Evolutionary conservation across 2,888 invertebrate genomes (phyloP).

Genomic region (Teleogryllus oceanicus): DNA sequence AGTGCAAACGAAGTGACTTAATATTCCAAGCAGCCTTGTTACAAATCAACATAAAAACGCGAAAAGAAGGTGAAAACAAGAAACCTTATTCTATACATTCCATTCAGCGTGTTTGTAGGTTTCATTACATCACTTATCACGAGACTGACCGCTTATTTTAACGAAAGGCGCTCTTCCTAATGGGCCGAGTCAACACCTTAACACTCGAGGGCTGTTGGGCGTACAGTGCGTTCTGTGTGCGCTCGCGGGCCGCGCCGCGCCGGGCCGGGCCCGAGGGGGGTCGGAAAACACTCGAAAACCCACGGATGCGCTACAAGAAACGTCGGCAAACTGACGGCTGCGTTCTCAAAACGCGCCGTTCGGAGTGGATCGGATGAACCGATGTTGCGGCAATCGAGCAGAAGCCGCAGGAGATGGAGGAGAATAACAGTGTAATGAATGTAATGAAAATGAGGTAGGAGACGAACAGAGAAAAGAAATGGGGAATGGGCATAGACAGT

Average conservation of each 20-base stretch:
- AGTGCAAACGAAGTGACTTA: no score
- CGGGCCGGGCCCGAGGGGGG: background rate
- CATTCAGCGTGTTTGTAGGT: background rate
- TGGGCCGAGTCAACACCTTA: background rate
- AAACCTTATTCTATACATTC: background rate
- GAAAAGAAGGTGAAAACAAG: no score
- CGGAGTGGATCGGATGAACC: background rate
- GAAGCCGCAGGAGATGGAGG: no score
- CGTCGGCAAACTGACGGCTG: background rate
- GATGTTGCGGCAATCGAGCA: background rate
- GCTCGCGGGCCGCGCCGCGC: background rate
- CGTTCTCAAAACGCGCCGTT: background rate
- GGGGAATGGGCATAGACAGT: no score
- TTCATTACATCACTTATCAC: conserved; percentile 18
- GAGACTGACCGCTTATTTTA: background rate
- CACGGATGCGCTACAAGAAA: background rate
- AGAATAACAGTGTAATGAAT: no score
- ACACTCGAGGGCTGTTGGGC: background rate
- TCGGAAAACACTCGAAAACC: conserved; percentile 1
- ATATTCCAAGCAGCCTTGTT: no score
- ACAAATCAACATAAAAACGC: no score
- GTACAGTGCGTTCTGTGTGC: no score
- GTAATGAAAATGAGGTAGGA: no score
- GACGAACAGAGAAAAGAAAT: no score
- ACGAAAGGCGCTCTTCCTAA: background rate